These are phyloP conservation scores for Geococcyx californianus DNA, from an alignment of 2,113 vertebrate species.

Conservation along the genomic window DNA sequence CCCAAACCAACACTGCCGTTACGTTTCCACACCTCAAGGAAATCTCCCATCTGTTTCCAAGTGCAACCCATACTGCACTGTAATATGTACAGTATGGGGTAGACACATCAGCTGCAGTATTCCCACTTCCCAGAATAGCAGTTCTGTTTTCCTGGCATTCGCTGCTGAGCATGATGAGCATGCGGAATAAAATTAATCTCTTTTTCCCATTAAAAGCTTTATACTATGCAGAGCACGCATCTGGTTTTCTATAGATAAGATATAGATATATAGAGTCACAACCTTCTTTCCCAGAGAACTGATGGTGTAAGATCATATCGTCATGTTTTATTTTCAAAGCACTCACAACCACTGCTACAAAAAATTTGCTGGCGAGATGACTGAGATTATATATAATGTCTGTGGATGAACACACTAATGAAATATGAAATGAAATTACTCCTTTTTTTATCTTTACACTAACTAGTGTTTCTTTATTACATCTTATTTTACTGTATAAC, in stretches of 20 bases:
- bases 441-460: background rate
- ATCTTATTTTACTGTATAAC: background rate
- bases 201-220: background rate
- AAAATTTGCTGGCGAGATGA: background rate
- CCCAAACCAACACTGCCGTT: accelerated
- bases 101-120: accelerated
- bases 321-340: background rate
- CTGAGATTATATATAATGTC: background rate
- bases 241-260: background rate
- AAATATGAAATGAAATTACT: background rate
- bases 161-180: background rate
- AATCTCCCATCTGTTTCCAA: background rate
- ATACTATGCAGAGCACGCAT: background rate
- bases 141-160: background rate
- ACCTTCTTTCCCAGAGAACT: background rate
- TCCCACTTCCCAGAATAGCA: background rate
- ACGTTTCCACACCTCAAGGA: accelerated
- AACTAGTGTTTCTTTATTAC: background rate
- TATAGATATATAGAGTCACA: background rate
- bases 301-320: background rate
- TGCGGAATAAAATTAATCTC: background rate
- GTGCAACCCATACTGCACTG: background rate
- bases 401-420: background rate
- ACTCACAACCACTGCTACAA: background rate
- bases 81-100: accelerated